Evolutionary conservation across 1,140 invertebrate species (phyloP), one percentile per base, ranked within the genome.

Genomic region (Pseudomyrmex sp.): DNA sequence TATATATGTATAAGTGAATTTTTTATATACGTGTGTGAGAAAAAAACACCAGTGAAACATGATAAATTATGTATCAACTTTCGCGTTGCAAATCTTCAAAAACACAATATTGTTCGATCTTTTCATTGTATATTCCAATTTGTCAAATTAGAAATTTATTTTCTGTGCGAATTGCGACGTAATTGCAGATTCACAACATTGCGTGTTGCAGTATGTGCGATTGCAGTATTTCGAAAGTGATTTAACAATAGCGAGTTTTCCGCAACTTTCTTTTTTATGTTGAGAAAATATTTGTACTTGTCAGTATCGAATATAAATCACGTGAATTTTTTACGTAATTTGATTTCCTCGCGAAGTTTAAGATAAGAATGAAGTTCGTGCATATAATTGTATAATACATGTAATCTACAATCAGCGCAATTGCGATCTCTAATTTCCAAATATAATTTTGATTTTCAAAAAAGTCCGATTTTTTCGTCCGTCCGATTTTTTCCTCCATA

Each of bases 391-490:
- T 89, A 89, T 86, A 84, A 73, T 74, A 86, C 48, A 86, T 89
- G 87, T 89, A 89, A 89, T 9, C 35, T 68, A 89, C 58, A 50
- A 52, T 35, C 35, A 62, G 48, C 83, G 77, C 54, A 70, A 89
- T 84, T 86, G 80, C 50, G 23, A 89, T 89, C 84, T 88, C 74
- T 80, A 26, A 86, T 82, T 86, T 69, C 50, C 63, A 89, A 89
- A 89, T 89, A 89, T 89, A 89, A 89, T 89, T 89, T 89, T 86
- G 46, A 89, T 84, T 86, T 89, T 80, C 86, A 84, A 86, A 62
- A 35, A 26, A 52, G 0, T 9, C n/a, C n/a, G 10, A 46, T 54
- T 66, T 66, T 44, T 0, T 35, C 9, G 3, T 26, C 2, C 26
- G 0, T 12, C n/a, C n/a, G 12, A 56, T 54, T 66, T 56, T 44